A percentile compares a stretch with the other conserved stretches of the same genome.
These are phyloP conservation scores for Mythimna vitellina DNA, from an alignment of 2,888 invertebrate species.

Conservation along the genomic window DNA sequence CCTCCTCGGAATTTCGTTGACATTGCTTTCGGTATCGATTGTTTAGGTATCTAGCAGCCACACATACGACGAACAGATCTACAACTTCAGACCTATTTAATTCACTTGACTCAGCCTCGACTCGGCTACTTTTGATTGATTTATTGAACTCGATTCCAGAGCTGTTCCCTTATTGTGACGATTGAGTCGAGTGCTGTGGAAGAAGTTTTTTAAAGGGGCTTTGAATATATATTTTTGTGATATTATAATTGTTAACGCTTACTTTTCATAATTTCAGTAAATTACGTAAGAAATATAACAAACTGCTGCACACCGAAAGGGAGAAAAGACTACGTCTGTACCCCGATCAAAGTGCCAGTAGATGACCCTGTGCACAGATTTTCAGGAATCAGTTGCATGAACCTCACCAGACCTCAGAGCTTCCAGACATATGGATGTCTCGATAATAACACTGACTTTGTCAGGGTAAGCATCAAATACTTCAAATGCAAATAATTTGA, in stretches of 20 bases:
- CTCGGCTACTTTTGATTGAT: too few species aligned
- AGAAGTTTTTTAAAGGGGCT: too few species aligned
- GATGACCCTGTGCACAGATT: neutral
- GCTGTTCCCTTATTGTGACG: too few species aligned
- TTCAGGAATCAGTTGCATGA: neutral
- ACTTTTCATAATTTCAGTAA: neutral
- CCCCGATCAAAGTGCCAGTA: neutral
- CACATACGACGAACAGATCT: too few species aligned
- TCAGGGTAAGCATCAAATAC: neutral
- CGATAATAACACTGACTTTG: neutral
- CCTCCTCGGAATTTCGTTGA: too few species aligned
- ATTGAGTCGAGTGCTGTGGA: too few species aligned
- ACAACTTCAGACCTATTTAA: too few species aligned
- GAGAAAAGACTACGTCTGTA: neutral
- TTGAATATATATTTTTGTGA: too few species aligned
- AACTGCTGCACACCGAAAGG: neutral
- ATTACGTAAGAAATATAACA: neutral
- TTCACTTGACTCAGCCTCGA: too few species aligned
- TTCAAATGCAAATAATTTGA: neutral
- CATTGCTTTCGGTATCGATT: too few species aligned
- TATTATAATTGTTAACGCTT: neutral
- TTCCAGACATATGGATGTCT: neutral
- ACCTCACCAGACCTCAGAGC: neutral
- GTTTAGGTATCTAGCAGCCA: too few species aligned
- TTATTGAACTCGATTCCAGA: too few species aligned